These are phyloP conservation scores for Micropoecilia bifurca DNA, from an alignment of 2,797 vertebrate species.

Conservation along the genomic window DNA sequence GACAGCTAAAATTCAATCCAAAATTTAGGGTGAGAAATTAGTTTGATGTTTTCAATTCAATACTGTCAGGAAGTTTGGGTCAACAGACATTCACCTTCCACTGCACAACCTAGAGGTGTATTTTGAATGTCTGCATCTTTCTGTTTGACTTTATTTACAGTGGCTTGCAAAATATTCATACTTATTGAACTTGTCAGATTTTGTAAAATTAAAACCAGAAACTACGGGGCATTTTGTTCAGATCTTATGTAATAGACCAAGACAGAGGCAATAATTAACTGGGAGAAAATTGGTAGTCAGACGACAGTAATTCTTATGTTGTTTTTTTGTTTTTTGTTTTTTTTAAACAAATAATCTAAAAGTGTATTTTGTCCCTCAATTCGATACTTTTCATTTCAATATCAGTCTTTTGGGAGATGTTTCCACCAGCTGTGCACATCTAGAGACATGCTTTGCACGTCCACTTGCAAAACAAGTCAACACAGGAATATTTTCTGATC, in stretches of 20 bases:
- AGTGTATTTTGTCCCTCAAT: not conserved
- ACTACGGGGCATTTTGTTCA: not conserved
- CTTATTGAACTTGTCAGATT: not conserved
- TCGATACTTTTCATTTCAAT: not conserved
- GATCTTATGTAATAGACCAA: not conserved
- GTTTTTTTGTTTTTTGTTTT: not conserved
- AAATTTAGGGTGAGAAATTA: slow-evolving; percentile 78
- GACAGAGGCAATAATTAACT: not conserved
- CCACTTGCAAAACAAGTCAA: not conserved
- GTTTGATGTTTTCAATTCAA: slow-evolving; percentile 63
- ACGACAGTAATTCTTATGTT: no score
- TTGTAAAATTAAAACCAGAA: not conserved
- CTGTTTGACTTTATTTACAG: not conserved
- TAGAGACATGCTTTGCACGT: not conserved
- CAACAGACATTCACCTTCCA: slow-evolving; percentile 69
- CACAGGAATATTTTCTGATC: not conserved
- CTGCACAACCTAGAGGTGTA: not conserved
- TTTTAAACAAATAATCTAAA: not conserved
- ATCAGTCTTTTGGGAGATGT: not conserved
- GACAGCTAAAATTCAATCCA: slow-evolving; percentile 80
- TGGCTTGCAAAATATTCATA: not conserved
- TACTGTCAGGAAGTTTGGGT: slow-evolving; percentile 72
- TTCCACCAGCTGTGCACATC: not conserved
- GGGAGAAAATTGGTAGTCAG: not conserved
- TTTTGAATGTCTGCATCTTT: not conserved